These are phyloP conservation scores for Micromussa lordhowensis DNA, from an alignment of 92 coral and sea anemone genomes.

Conservation along the genomic window DNA sequence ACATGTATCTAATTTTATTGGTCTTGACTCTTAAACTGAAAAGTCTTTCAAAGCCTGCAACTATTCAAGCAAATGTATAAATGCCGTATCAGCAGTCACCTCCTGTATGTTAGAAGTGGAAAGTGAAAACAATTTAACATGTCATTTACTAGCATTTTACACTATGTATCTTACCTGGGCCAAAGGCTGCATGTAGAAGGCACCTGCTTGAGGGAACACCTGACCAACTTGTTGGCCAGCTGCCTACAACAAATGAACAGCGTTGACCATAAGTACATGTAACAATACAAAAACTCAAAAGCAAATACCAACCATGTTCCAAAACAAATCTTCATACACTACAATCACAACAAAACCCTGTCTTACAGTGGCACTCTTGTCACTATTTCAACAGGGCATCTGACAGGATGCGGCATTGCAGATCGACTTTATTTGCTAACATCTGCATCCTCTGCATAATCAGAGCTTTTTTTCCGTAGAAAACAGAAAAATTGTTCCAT, in stretches of 20 bases:
- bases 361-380: neutral
- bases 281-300: too few relatives aligned
- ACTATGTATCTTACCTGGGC: constrained; percentile 58
- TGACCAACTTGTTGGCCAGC: constrained; percentile 89
- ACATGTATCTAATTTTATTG: too few relatives aligned
- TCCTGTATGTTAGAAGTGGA: neutral
- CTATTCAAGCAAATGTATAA: neutral
- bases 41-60: neutral
- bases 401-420: too few relatives aligned
- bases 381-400: neutral
- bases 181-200: constrained; percentile 89
- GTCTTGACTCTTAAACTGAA: neutral
- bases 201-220: constrained; percentile 88
- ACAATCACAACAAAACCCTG: too few relatives aligned
- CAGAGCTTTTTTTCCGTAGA: too few relatives aligned
- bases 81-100: neutral
- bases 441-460: too few relatives aligned
- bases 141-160: neutral
- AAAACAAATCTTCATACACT: neutral
- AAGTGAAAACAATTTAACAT: neutral
- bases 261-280: neutral
- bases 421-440: too few relatives aligned
- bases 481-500: too few relatives aligned
- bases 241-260: constrained; percentile 57
- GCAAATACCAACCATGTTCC: neutral